Base-by-base conservation (phyloP, 1,140 invertebrate species). In the Lanistes nyassanus region DNA sequence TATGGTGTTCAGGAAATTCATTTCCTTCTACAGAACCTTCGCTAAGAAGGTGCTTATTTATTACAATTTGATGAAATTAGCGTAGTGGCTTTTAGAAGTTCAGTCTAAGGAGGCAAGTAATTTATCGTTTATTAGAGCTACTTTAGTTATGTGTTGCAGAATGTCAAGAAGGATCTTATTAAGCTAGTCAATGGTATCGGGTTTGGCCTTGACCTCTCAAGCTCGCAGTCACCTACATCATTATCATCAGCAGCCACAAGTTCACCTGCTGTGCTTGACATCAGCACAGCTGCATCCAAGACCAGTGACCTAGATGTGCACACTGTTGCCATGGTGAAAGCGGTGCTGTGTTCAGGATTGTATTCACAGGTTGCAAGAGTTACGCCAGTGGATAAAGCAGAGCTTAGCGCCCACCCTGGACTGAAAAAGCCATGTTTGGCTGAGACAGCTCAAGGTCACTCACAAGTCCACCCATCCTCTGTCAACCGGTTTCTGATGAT, bases 281-380 rank as follows among this genome's bases (percentile, higher is more conserved):
- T 86, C 56, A 80, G 77, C 36, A 80, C 76, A 66, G 58, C 75
- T 36, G 60, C 65, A 37, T 36, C 53, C 37, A 76, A 36, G 31
- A 67, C 47, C 72, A 42, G 56, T 75, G 76, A 74, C 75, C 51
- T 84, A 55, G 81, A 81, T 58, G 56, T 34, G 34, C 74, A 71
- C n/a, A 79, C 75, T 19, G 75, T 84, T 56, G 84, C 85, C 26
- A 81, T 86, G 74, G 76, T 88, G 23, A 87, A 87, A 74, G 85
- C 86, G 31, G 84, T 86, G 3, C 74, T 88, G 36, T 82, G 85
- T 69, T 86, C 87, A 29, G 87, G 87, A 34, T 79, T 88, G 56
- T 88, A 88, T 76, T 86, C 87, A 19, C 85, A 86, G 76, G 83
- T 87, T 66, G 86, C 83, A 51, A 80, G 78, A 67, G 73, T 76